Evolutionary conservation across 2,888 invertebrate genomes (phyloP).

Genomic region (Synanthedon formicaeformis): DNA sequence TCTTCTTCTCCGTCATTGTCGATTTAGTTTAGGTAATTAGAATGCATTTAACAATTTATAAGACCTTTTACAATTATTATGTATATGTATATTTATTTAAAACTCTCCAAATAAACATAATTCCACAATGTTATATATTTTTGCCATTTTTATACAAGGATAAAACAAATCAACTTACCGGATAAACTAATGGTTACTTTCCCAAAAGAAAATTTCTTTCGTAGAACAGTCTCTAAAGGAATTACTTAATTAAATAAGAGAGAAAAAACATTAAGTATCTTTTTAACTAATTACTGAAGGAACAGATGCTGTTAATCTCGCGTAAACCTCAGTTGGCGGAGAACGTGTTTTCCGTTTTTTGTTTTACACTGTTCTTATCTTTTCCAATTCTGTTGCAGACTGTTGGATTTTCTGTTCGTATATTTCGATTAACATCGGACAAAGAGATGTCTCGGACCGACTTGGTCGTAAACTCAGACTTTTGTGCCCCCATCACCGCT

Average conservation of each 20-base stretch:
- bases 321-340: background rate
- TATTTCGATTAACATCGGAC: background rate
- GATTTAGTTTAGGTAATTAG: too few relatives aligned
- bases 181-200: too few relatives aligned
- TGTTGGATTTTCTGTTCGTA: background rate
- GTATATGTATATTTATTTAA: too few relatives aligned
- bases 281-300: background rate
- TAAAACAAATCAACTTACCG: too few relatives aligned
- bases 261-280: background rate
- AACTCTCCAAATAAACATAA: too few relatives aligned
- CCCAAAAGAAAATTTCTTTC: too few relatives aligned
- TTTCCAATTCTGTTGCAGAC: background rate
- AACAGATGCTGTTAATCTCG: background rate
- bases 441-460: background rate
- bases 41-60: too few relatives aligned
- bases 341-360: background rate
- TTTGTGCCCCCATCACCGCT: constrained; percentile 12
- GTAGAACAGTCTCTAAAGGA: too few relatives aligned
- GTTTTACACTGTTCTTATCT: background rate
- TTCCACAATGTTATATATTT: too few relatives aligned
- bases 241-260: background rate
- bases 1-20: too few relatives aligned
- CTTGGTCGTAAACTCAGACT: constrained; percentile 18
- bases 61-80: too few relatives aligned
- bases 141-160: too few relatives aligned